Evolutionary conservation across 2,113 vertebrate genomes (phyloP).

Genomic region (Peucedramus taeniatus): DNA sequence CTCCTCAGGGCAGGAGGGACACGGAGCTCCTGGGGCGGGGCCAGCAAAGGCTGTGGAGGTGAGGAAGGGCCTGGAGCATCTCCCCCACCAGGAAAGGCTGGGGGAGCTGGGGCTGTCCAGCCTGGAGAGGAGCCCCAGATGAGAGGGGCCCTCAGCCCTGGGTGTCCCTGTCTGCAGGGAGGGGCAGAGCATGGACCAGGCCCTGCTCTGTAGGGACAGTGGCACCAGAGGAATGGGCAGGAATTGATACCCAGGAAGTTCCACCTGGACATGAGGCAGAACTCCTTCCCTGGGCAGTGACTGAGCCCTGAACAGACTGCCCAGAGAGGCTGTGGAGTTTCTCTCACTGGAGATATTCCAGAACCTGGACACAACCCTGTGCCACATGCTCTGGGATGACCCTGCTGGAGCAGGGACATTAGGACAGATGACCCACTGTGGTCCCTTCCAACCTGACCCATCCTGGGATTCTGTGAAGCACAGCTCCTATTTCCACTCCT

Average conservation of each 20-base stretch:
- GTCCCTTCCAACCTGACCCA: not conserved
- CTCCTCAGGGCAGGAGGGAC: not conserved
- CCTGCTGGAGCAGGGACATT: not conserved
- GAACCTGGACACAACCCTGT: not conserved
- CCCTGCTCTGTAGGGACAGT: not conserved
- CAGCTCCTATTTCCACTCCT: not conserved
- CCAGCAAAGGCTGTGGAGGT: not conserved
- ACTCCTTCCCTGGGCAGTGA: not conserved
- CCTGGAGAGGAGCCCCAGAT: not conserved
- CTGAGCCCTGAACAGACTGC: not conserved
- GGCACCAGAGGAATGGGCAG: not conserved
- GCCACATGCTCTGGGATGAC: not conserved
- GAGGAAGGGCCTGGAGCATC: not conserved
- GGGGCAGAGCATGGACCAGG: not conserved
- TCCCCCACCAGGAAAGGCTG: not conserved
- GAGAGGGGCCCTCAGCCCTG: not conserved
- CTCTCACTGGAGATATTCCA: not conserved
- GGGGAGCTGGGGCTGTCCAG: not conserved
- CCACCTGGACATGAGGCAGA: not conserved
- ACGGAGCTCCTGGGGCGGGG: not conserved
- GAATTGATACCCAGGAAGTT: not conserved
- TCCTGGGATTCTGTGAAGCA: not conserved
- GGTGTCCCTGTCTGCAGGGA: not conserved
- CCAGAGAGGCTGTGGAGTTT: not conserved
- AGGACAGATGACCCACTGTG: not conserved